Evolutionary conservation across 2,888 invertebrate species (phyloP), one percentile per base, ranked within the genome.

Genomic region (Timema podura): DNA sequence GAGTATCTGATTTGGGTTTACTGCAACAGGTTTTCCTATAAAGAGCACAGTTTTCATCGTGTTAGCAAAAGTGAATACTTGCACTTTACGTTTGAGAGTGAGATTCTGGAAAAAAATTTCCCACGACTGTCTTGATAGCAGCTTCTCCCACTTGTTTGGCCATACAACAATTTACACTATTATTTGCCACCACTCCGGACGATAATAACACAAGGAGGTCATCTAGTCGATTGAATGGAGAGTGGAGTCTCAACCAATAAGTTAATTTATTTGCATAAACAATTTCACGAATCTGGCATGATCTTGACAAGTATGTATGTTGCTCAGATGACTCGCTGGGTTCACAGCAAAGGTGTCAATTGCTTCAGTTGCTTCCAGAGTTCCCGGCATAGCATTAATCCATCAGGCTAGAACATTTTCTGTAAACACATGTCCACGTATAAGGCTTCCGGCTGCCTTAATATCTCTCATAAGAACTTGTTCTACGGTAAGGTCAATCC

Each of bases 291-390:
- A 61, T 61, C 3, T 61, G 7, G 61, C 61, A 61, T 30, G 61
- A 30, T 61, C 61, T 61, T 61, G 61, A 61, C 61, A 61, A 61
- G 61, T 61, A 30, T 11, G 61, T 61, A 61, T 61, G 61, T 61
- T 61, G 61, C 61, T 61, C 15, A 61, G 61, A 61, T n/a, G 16
- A 61, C 61, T 6, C 44, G 15, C 45, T 44, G 30, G 13, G 5
- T 3, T 44, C 6, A 61, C 61, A 61, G 61, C 61, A 6, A 61
- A 61, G 7, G 61, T 61, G 9, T 61, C 61, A 11, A 61, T 11
- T 61, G 30, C 30, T 61, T 61, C 61, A 61, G 8, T 61, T 61
- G 30, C 30, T 61, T 61, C 45, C 7, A 61, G 61, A 44, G 61
- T n/a, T 61, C 61, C 61, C 1, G 30, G 44, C 61, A 61, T 61